These are phyloP conservation scores for Lasioglossum villosulum DNA, from an alignment of 2,888 invertebrate species.

Conservation along the genomic window DNA sequence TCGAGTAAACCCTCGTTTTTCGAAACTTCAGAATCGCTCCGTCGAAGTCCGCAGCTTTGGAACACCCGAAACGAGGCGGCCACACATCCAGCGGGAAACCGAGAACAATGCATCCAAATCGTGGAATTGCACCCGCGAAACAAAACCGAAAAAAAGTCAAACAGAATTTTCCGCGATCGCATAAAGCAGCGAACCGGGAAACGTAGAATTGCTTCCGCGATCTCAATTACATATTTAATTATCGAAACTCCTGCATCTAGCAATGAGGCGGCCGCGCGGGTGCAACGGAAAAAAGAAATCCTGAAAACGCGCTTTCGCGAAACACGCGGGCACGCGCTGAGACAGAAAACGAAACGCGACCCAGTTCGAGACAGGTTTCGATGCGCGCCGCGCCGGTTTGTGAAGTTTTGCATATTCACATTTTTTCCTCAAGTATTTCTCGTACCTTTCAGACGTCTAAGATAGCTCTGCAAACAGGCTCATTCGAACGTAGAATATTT, in stretches of 20 bases:
- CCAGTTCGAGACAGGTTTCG: conserved; percentile 51
- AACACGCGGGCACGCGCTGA: conserved; percentile 23
- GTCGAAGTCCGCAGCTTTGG: neutral
- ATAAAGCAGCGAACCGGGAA: neutral
- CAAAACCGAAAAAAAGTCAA: neutral
- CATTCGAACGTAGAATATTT: neutral
- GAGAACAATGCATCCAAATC: neutral
- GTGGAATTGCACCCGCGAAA: neutral
- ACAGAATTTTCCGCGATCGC: neutral
- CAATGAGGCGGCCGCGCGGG: conserved; percentile 2
- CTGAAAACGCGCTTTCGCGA: conserved; percentile 27
- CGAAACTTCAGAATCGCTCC: neutral
- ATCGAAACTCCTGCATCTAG: conserved; percentile 29
- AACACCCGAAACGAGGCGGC: neutral
- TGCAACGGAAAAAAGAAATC: neutral
- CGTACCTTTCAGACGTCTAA: neutral
- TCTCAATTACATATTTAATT: conserved; percentile 51
- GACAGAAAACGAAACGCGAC: conserved; percentile 65
- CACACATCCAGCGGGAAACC: neutral
- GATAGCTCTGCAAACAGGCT: neutral
- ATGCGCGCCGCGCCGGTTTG: neutral
- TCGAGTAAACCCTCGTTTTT: neutral
- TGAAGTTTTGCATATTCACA: neutral
- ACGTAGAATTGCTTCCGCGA: conserved; percentile 23
- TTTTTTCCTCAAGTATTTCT: neutral